Base-by-base conservation (phyloP, 2,113 vertebrate species). In the Silurus glanis region DNA sequence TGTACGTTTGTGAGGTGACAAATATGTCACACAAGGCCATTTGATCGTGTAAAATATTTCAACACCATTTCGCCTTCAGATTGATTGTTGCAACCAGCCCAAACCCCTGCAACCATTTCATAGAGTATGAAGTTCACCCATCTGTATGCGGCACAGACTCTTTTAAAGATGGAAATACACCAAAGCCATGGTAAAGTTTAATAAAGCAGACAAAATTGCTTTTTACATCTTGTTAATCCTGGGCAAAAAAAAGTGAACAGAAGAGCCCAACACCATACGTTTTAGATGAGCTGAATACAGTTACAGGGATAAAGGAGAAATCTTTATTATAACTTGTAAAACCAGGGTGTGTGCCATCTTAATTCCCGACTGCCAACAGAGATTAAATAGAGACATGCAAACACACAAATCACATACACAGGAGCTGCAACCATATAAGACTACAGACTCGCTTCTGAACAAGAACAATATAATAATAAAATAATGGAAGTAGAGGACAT, bases 221-320 rank as follows among this genome's bases (percentile, higher is more conserved):
- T 84, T 45, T 80, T 56, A 28, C 28, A 51, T 51, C 62, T 67
- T 86, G 64, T 85, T 91, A 94, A 95, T 93, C 93, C 89, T 19
- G 7, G 17, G 71, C 49, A 82, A 89, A 92, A 90, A 90, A 85
- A 90, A 89, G 49, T 37, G 58, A 89, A 89, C 67, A 87, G 69
- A 82, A 87, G 87, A 85, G 88, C 88, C 84, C 88, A 88, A 81
- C 55, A 89, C 87, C 76, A 47, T 12, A 88, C 90, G 91, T 91
- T 92, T 91, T 89, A 90, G 86, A 88, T 9, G 5, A 56, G 59
- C 89, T 87, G 88, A 90, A 90, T 89, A 91, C 88, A 91, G 89
- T 91, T 82, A 47, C 47, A 12, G 78, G 90, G 90, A 90, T 91
- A 89, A 91, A 8, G 89, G 85, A 85, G 91, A 88, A 90, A 82